phyloP scores from a whole-genome alignment of 2,113 vertebrate species.

The Centropus bengalensis region DNA sequence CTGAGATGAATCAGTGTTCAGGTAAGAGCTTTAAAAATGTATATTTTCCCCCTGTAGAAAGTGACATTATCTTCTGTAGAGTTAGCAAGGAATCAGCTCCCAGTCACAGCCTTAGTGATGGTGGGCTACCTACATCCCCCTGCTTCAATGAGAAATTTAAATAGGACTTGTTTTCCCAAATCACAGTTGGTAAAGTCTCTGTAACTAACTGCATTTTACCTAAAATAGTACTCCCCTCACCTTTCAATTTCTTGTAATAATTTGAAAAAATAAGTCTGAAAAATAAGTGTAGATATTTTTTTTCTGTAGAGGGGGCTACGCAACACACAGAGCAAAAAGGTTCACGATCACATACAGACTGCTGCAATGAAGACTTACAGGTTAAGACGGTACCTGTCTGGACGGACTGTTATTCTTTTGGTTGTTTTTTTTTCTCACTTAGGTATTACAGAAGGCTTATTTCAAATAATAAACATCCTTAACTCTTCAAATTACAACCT shows the following conservation, averaged over 20 bases:
- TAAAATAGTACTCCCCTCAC: not conserved
- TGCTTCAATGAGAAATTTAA: not conserved
- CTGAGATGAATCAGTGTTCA: not conserved
- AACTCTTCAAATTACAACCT: not conserved
- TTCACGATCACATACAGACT: not conserved
- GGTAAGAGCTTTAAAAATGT: not conserved
- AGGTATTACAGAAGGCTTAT: not conserved
- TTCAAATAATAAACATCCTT: not conserved
- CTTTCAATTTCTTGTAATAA: not conserved
- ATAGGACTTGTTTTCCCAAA: not conserved
- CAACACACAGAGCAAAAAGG: not conserved
- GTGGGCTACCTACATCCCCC: not conserved
- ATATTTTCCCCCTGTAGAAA: not conserved
- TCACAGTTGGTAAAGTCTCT: not conserved
- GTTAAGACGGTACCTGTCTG: not conserved
- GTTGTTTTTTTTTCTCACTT: not conserved
- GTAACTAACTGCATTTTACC: not conserved
- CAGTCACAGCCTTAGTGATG: not conserved
- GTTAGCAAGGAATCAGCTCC: not conserved
- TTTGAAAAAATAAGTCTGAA: not conserved
- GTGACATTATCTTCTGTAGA: not conserved
- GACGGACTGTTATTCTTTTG: not conserved
- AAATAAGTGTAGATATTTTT: not conserved
- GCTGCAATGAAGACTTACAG: not conserved
- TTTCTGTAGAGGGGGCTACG: fast-evolving